Evolutionary conservation across 2,113 vertebrate genomes (phyloP), one percentile per base, ranked within the genome.

Genomic region (Isichthys henryi): DNA sequence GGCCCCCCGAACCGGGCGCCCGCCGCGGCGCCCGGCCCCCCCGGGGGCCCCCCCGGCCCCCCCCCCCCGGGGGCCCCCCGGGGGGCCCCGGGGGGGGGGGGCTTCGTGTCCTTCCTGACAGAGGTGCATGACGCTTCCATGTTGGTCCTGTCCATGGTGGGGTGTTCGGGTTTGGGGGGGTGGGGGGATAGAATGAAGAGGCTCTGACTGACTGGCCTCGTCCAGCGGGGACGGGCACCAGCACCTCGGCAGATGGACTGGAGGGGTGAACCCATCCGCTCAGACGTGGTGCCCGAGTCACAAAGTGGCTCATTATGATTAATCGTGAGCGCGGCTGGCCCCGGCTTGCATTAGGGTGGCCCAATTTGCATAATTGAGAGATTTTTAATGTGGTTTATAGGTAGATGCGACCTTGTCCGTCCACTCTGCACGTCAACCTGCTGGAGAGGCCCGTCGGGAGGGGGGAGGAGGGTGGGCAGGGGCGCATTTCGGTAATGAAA

Each of bases 301-400:
- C 92, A 70, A 91, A 94, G 91, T 94, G 94, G 95, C 95, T 94
- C 95, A 95, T 96, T 95, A 96, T 95, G 92, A 93, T 94, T 95
- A 95, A 95, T 95, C 95, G 92, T 93, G 93, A 92, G 94, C 93
- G 93, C 94, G 94, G 94, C 95, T 95, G 95, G 8, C 93, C 94
- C 94, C 94, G 94, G 94, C 95, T 93, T 95, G 93, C 95, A 96
- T 96, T 96, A 96, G 94, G 91, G 91, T 91, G 92, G 89, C n/a
- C 91, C 94, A 93, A 96, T 96, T 96, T 95, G 91, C 95, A 95
- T 96, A 96, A 96, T 96, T 95, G 96, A 92, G 89, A 91, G 89
- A 92, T 94, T 95, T 84, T 96, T 95, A 96, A 96, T 96, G 94
- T 94, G 94, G 94, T 93, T 95, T 96, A 96, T 96, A 95, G 96